Conservation (phyloP, 2,888 invertebrate species). For the Sabatieria punctata region DNA sequence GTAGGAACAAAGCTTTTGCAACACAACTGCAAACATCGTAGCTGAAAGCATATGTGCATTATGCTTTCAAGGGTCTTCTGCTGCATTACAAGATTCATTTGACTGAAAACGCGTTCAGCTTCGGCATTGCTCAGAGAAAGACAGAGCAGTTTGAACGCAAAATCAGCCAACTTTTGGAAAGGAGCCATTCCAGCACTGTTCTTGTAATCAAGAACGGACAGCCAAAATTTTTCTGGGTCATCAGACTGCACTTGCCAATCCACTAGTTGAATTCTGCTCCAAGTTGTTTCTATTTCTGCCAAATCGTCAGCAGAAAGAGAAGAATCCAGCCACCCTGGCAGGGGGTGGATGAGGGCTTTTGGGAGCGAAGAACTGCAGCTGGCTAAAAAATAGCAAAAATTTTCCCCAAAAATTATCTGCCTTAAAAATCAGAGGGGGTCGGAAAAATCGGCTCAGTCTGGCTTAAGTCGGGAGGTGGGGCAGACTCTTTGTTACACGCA, state of each 20-base stretch:
- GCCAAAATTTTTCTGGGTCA: neutral
- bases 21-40: neutral
- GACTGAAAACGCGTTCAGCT: neutral
- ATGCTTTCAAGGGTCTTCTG: neutral
- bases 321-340: neutral
- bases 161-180: neutral
- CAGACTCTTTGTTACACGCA: too few relatives aligned
- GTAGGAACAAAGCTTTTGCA: neutral
- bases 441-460: too few relatives aligned
- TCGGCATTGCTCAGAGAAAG: neutral
- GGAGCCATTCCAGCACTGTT: neutral
- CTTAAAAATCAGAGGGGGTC: too few relatives aligned
- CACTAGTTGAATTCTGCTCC: neutral
- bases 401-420: too few relatives aligned
- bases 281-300: neutral
- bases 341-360: neutral
- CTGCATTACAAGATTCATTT: neutral
- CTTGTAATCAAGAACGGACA: neutral
- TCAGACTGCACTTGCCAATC: neutral
- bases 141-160: neutral
- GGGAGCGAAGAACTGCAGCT: neutral
- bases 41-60: neutral
- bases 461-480: too few relatives aligned
- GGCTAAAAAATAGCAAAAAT: neutral
- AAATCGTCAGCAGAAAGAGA: too few relatives aligned